A percentile compares a stretch with the other conserved stretches of the same genome.
Evolutionary conservation across 2,888 invertebrate species (phyloP).

Genomic region (Tubulanus polymorphus): DNA sequence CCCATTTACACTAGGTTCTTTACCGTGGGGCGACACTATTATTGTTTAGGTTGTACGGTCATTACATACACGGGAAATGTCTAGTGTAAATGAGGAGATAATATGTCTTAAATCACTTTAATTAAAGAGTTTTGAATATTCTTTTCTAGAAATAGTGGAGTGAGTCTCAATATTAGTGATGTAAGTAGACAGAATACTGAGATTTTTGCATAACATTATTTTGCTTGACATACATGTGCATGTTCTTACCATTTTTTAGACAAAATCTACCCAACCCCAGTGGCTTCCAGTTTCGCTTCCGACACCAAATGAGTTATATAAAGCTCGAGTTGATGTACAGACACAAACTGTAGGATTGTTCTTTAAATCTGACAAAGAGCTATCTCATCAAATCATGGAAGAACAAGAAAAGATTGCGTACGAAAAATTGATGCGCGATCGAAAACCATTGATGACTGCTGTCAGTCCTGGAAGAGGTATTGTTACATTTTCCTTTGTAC

Average conservation of each 20-base stretch:
- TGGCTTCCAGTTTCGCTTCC: constrained; percentile 34
- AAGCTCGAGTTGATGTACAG: constrained; percentile 19
- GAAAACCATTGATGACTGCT: constrained; percentile 47
- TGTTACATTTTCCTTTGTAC: too few relatives aligned
- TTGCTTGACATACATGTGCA: too few relatives aligned
- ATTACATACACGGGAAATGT: too few relatives aligned
- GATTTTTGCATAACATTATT: too few relatives aligned
- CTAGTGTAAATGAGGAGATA: too few relatives aligned
- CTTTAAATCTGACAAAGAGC: constrained; percentile 48
- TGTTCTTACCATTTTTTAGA: too few relatives aligned
- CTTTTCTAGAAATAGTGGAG: not conserved
- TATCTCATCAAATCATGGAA: constrained; percentile 37
- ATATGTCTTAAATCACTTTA: too few relatives aligned
- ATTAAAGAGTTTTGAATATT: too few relatives aligned
- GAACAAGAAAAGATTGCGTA: constrained; percentile 40
- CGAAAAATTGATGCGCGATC: constrained; percentile 47
- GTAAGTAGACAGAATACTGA: not conserved
- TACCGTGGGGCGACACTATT: too few relatives aligned
- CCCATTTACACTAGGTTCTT: too few relatives aligned
- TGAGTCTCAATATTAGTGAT: not conserved
- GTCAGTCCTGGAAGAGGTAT: constrained; percentile 54
- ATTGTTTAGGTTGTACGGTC: too few relatives aligned
- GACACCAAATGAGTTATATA: constrained; percentile 6
- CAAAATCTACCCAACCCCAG: constrained; percentile 20
- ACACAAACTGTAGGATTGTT: constrained; percentile 53